A percentile compares a stretch with the other conserved stretches of the same genome.
Conservation (phyloP, 2,797 vertebrate genomes). For the Otolemur crassicaudatus region DNA sequence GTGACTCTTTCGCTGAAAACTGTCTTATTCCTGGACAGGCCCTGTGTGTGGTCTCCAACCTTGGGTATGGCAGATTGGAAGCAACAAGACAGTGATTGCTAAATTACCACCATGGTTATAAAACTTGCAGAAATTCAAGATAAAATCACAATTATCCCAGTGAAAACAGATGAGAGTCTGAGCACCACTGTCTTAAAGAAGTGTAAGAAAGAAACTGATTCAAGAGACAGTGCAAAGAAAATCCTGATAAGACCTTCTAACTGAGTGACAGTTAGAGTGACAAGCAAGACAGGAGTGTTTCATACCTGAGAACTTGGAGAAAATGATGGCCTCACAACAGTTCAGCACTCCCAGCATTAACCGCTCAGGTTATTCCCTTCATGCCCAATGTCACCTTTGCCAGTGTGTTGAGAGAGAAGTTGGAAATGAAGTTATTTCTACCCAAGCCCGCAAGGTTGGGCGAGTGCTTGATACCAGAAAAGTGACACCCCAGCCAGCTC, state of each 20-base stretch:
- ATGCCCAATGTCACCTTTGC: not conserved
- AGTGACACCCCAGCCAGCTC: too few relatives aligned
- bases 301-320: not conserved
- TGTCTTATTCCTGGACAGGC: not conserved
- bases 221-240: not conserved
- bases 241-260: not conserved
- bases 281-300: not conserved
- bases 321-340: too few relatives aligned
- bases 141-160: not conserved
- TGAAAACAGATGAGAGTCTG: not conserved
- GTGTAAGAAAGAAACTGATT: not conserved
- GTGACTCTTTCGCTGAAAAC: not conserved
- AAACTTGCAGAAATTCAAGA: not conserved
- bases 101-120: not conserved
- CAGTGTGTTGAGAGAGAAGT: not conserved
- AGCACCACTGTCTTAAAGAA: not conserved
- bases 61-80: not conserved
- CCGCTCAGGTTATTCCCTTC: not conserved
- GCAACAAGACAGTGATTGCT: too few relatives aligned
- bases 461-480: too few relatives aligned
- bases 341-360: not conserved
- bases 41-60: too few relatives aligned
- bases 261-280: not conserved
- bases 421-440: not conserved
- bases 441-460: not conserved